A percentile compares a stretch with the other conserved stretches of the same genome.
Evolutionary conservation across 1,140 invertebrate species (phyloP).

Genomic region (Conus ventricosus): DNA sequence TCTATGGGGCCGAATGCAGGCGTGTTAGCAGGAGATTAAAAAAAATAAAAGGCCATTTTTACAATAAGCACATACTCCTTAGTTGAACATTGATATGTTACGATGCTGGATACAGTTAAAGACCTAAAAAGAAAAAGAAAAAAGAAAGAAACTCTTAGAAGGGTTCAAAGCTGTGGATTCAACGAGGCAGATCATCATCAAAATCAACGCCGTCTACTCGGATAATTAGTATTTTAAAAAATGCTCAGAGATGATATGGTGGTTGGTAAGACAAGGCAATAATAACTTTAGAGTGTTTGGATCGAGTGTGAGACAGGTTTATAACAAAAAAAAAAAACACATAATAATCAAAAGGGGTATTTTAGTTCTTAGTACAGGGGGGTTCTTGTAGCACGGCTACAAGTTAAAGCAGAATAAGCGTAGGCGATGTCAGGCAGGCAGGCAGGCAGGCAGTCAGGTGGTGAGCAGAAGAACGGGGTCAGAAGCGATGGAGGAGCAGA

Average conservation of each 20-base stretch:
- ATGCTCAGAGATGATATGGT: neutral
- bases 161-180: neutral
- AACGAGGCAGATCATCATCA: neutral
- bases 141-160: neutral
- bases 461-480: neutral
- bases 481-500: slow-evolving; percentile 1
- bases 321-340: neutral
- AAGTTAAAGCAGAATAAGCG: slow-evolving; percentile 2
- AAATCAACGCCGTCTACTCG: neutral
- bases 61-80: neutral
- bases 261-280: neutral
- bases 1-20: neutral
- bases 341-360: neutral
- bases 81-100: neutral
- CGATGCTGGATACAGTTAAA: neutral
- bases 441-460: neutral
- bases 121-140: neutral
- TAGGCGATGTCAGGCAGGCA: slow-evolving; percentile 12
- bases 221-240: neutral
- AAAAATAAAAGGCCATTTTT: neutral
- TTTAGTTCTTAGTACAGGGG: neutral
- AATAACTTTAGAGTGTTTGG: neutral
- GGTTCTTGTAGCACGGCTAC: neutral
- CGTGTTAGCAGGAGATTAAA: neutral
- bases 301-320: neutral